Conservation (phyloP, 2,888 invertebrate species). For the Habroteleia sp. region DNA sequence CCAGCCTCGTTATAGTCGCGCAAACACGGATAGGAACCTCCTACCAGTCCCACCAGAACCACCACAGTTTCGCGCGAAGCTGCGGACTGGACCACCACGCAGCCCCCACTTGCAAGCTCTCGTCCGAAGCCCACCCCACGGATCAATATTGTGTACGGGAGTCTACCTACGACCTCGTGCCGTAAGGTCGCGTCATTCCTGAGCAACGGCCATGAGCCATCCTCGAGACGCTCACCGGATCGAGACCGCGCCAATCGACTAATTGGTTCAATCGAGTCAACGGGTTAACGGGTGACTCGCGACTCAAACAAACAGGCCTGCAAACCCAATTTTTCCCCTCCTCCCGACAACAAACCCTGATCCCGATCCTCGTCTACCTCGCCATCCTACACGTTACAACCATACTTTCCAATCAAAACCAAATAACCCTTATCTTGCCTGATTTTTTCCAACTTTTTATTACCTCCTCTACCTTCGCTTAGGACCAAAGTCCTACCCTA, state of each 20-base stretch:
- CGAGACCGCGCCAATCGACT: constrained; percentile 2
- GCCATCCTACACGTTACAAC: too few relatives aligned
- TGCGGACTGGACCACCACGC: constrained; percentile 80
- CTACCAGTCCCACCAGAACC: constrained; percentile 67
- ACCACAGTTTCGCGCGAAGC: constrained; percentile 76
- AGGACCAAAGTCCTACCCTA: too few relatives aligned
- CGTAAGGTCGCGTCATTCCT: constrained; percentile 64
- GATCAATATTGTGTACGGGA: constrained; percentile 80
- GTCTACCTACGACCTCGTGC: constrained; percentile 66
- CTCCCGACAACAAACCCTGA: too few relatives aligned
- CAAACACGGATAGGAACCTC: constrained; percentile 63
- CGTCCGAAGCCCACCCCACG: constrained; percentile 75
- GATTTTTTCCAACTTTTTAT: too few relatives aligned
- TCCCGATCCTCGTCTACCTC: too few relatives aligned
- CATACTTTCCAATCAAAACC: too few relatives aligned
- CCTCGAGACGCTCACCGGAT: constrained; percentile 36
- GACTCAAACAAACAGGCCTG: neutral
- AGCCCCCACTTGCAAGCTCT: constrained; percentile 70
- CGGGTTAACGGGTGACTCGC: neutral
- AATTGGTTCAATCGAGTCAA: neutral
- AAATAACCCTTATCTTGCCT: too few relatives aligned
- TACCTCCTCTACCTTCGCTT: too few relatives aligned
- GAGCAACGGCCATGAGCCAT: constrained; percentile 60
- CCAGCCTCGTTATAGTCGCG: constrained; percentile 72
- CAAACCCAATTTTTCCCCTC: too few relatives aligned